These are phyloP conservation scores for Myrmecophaga tridactyla DNA, from an alignment of 2,113 vertebrate genomes.

Conservation along the genomic window DNA sequence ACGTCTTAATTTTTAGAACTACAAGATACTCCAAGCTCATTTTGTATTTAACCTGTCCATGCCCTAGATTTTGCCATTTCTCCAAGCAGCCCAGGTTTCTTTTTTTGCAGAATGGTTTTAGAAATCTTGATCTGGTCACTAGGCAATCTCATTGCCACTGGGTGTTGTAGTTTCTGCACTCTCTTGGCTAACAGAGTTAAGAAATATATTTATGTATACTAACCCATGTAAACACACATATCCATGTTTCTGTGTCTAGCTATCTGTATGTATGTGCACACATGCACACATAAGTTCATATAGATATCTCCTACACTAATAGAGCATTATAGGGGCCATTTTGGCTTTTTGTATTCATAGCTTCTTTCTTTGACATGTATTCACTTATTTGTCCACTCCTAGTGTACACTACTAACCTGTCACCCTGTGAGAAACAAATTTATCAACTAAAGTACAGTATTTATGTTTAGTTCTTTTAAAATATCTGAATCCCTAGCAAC, in stretches of 20 bases:
- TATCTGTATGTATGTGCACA: neutral
- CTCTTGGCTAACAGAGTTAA: neutral
- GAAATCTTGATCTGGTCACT: neutral
- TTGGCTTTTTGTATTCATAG: neutral
- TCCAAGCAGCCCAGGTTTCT: neutral
- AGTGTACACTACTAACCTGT: neutral
- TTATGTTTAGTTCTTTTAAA: neutral
- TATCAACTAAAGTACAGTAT: neutral
- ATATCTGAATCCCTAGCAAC: neutral
- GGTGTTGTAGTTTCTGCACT: neutral
- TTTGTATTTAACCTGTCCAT: neutral
- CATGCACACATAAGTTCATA: neutral
- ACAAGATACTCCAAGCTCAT: neutral
- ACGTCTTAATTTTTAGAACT: neutral
- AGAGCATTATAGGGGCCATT: neutral
- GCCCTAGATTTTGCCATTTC: neutral
- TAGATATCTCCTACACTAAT: neutral
- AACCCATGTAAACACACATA: neutral
- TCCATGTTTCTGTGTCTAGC: neutral
- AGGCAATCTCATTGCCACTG: neutral
- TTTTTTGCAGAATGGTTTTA: neutral
- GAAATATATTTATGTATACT: neutral
- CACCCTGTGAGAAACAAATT: neutral
- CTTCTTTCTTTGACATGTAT: neutral
- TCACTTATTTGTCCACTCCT: neutral